Evolutionary conservation across 2,888 invertebrate species (phyloP), one percentile per base, ranked within the genome.

Genomic region (Drosophila dives): DNA sequence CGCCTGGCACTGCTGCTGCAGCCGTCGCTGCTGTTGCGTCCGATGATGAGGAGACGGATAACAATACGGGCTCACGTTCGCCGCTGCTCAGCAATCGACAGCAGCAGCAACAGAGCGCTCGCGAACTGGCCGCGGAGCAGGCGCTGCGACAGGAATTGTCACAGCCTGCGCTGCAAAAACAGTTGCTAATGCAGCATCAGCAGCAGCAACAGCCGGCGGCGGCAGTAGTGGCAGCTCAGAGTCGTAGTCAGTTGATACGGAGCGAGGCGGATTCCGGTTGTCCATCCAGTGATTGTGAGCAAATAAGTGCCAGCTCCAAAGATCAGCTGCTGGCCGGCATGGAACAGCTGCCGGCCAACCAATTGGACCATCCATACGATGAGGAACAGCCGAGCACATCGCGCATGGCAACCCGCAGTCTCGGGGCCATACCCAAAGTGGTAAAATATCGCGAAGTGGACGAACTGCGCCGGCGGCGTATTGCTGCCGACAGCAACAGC

Each of bases 261-360:
- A 93, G 90, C 79, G 93, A 93, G 68, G 93, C 94, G 79, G 95
- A 95, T 56, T 93, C 93, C 0, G 93, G 93, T 11, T 93, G 93
- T 63, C 92, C 93, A 7, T 93, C 93, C 8, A 93, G 93, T 76
- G 93, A 93, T 72, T 93, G 93, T 73, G 95, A 96, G 86, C 94
- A 95, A 89, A 94, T 95, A 49, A 96, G 95, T 90, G 95, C 95
- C 33, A 95, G 95, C 86, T 96, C 96, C 17, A 96, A 96, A 93
- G 96, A 96, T 92, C 94, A 95, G 81, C 93, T 96, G 17, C 93
- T 96, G 8, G 77, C 89, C 15, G 93, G 95, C 51, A 82, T 90
- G 72, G 85, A 91, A 83, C 66, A 62, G 15, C 64, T 45, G 33
- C 45, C 38, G 8, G 10, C 54, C 38, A 77, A 74, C 42, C 77